Conservation (phyloP, 2,113 vertebrate genomes). For the Platichthys stellatus region DNA sequence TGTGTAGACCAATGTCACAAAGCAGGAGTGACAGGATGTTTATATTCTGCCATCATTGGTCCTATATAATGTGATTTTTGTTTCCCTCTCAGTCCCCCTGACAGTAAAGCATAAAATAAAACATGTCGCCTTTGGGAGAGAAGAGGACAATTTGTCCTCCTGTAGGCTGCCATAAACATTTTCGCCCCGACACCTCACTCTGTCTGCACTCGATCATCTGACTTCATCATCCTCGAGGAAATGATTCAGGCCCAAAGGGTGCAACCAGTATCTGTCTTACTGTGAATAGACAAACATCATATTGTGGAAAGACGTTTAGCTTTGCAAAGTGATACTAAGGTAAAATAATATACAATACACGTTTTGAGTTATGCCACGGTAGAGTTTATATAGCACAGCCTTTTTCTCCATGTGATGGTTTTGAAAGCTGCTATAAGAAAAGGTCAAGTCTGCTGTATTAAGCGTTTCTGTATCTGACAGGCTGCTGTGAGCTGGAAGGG, state of each 20-base stretch:
- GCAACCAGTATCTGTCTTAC: neutral
- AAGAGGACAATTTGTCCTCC: neutral
- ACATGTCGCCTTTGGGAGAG: neutral
- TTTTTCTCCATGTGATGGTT: neutral
- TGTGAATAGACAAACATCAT: neutral
- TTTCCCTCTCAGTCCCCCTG: neutral
- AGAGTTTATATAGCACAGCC: neutral
- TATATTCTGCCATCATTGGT: conserved; percentile 1
- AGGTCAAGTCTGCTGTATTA: conserved; percentile 1
- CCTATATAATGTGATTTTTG: neutral
- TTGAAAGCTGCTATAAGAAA: neutral
- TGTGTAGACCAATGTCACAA: neutral
- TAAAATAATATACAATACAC: neutral
- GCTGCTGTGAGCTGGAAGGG: neutral
- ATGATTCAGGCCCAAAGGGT: neutral
- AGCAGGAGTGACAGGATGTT: neutral
- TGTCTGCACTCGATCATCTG: neutral
- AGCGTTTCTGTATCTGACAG: neutral
- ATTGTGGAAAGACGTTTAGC: neutral
- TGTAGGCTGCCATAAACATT: neutral
- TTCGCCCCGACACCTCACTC: neutral
- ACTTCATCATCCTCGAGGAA: neutral
- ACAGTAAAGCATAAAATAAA: neutral
- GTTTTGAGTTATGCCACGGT: no score
- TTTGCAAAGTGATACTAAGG: neutral